Evolutionary conservation across 1,140 invertebrate species (phyloP), one percentile per base, ranked within the genome.

Genomic region (Epicauta chinensis): DNA sequence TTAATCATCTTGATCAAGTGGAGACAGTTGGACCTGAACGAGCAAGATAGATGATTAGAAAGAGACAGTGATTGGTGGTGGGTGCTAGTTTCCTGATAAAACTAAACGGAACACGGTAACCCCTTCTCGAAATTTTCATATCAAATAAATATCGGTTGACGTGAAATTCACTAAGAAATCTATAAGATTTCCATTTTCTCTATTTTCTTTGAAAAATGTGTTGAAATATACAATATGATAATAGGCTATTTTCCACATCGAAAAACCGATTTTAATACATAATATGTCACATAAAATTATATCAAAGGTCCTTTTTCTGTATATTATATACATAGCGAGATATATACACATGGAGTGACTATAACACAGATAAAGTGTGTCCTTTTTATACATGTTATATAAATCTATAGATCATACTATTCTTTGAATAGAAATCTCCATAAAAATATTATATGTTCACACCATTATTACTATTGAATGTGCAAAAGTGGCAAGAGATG

Each of bases 281-380:
- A 61, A 61, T 58, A 57, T 61, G 61, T 63, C 61, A 63, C 60
- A 63, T 63, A 63, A 63, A 63, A 63, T 63, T 61, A 63, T 57
- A 55, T 51, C 54, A 55, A 40, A 54, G 31, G 47, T 37, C 47
- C 16, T 46, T 53, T 39, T 46, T 53, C 47, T 58, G 48, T 63
- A 64, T 57, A 54, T 58, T 53, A 52, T 54, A 54, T 45, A 54
- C 53, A 45, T 59, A 65, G n/a, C n/a, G n/a, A n/a, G n/a, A n/a
- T n/a, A n/a, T n/a, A n/a, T n/a, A n/a, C n/a, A n/a, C n/a, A n/a
- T n/a, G n/a, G 60, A 53, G 62, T 59, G 59, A 55, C 51, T 47
- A 30, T 39, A 51, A 59, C n/a, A n/a, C 62, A 65, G 64, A 65
- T 62, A 65, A 49, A 50, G 23, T 23, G 23, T 53, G 54, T 57